A percentile compares a stretch with the other conserved stretches of the same genome.
Evolutionary conservation across 2,113 vertebrate genomes (phyloP).

Genomic region (Sporophila hypoxantha): DNA sequence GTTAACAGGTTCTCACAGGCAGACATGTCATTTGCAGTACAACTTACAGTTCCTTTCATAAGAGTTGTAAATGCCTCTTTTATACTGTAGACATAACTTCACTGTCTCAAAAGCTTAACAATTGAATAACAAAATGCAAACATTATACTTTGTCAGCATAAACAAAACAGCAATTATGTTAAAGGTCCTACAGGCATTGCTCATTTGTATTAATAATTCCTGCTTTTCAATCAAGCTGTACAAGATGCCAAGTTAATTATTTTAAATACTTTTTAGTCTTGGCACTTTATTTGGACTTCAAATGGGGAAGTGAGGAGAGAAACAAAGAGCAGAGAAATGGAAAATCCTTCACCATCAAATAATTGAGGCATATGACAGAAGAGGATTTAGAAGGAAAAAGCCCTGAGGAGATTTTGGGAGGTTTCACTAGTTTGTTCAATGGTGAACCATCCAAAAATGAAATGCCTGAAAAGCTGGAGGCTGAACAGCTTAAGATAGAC

Average conservation of each 20-base stretch:
- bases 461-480: not conserved
- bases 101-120: not conserved
- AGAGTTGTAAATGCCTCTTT: not conserved
- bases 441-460: not conserved
- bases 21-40: not conserved
- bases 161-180: slow-evolving; percentile 5
- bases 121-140: not conserved
- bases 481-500: not conserved
- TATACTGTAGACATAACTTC: not conserved
- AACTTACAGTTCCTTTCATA: not conserved
- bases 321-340: not conserved
- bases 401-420: not conserved
- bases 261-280: slow-evolving; percentile 16
- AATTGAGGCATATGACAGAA: not conserved
- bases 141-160: not conserved
- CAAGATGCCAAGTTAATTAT: slow-evolving; percentile 16
- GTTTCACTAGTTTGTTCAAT: slow-evolving; percentile 4
- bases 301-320: not conserved
- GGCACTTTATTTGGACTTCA: not conserved
- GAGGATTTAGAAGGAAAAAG: not conserved
- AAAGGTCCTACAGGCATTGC: slow-evolving; percentile 4
- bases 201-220: not conserved
- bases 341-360: slow-evolving; percentile 1
- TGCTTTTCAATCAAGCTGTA: slow-evolving; percentile 4
- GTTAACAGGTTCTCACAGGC: not conserved